A percentile compares a stretch with the other conserved stretches of the same genome.
Conservation (phyloP, 1,140 invertebrate species). For the Drosophila auraria region DNA sequence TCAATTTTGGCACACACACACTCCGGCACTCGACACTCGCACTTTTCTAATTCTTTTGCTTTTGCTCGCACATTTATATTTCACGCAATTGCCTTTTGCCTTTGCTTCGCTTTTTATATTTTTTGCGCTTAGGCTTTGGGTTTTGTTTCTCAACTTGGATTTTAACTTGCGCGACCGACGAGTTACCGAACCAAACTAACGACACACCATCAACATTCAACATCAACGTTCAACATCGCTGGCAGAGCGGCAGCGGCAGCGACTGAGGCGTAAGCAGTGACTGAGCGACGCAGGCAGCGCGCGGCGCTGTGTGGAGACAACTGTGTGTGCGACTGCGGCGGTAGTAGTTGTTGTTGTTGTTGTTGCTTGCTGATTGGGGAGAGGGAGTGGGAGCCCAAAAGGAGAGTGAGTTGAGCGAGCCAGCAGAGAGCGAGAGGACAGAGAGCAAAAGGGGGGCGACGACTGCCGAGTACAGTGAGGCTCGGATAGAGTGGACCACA, state of each 20-base stretch:
- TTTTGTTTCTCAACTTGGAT: constrained; percentile 27
- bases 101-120: constrained; percentile 33
- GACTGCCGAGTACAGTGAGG: constrained; percentile 58
- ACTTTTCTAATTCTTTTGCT: constrained; percentile 45
- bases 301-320: constrained; percentile 36
- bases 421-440: constrained; percentile 31
- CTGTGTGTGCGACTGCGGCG: constrained; percentile 37
- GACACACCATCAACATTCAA: constrained; percentile 69
- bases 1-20: constrained; percentile 18
- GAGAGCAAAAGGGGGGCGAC: constrained; percentile 45
- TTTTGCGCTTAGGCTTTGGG: constrained; percentile 6
- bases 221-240: constrained; percentile 52
- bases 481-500: neutral
- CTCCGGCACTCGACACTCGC: constrained; percentile 22
- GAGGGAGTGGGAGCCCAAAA: constrained; percentile 23
- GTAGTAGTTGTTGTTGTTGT: constrained; percentile 25
- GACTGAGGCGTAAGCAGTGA: constrained; percentile 41
- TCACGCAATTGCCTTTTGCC: constrained; percentile 48
- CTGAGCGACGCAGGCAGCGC: constrained; percentile 52
- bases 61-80: constrained; percentile 49
- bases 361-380: constrained; percentile 28
- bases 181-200: constrained; percentile 85
- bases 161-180: constrained; percentile 80
- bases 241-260: constrained; percentile 56
- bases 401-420: constrained; percentile 9